Base-by-base conservation (phyloP, 2,888 invertebrate genomes). In the Aspidiotus rigidus region DNA sequence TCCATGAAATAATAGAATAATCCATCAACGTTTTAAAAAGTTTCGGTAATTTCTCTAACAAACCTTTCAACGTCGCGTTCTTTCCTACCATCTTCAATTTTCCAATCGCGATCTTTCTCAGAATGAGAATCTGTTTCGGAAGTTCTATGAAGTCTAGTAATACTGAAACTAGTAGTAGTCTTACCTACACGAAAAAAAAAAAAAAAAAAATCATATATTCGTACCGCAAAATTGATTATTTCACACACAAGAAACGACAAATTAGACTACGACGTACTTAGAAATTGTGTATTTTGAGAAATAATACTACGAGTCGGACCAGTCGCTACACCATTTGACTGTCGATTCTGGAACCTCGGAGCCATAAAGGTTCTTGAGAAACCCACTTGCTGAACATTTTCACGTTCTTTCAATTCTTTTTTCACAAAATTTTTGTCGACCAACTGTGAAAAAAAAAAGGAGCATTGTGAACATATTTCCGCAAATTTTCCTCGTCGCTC, bases 291-390 rank as follows among this genome's bases (percentile, higher is more conserved):
- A 40, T 56, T 42, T 39, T 28, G 56, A 54, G 64, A 42, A n/a
- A 40, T n/a, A 39, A 39, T 11, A 5, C 56, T 56, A 10, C 56
- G 56, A n/a, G 56, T 17, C 17, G 17, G 56, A 56, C 56, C 56
- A 2, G 56, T 15, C n/a, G 56, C 10, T 16, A 16, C 13, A 13
- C 57, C 56, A 44, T 40, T 28, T 11, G 41, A 6, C 9, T 66
- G 66, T 28, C 66, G 66, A 57, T 66, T 66, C 42, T 66, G 66
- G 66, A 66, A 66, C 28, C 66, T 40, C 16, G 66, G 66, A 7
- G 66, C 57, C 28, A 66, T 56, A 28, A 66, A 66, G 7, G 66
- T 41, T 40, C 66, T 53, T 11, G 66, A 66, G 57, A 56, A 66
- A 54, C 54, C 54, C 1, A 41, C 41, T 7, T n/a, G 2, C 1